Percentiles rank a stretch among this genome's conserved stretches.
Evolutionary conservation across 2,113 vertebrate genomes (phyloP).

Genomic region (Leptodactylus fuscus): DNA sequence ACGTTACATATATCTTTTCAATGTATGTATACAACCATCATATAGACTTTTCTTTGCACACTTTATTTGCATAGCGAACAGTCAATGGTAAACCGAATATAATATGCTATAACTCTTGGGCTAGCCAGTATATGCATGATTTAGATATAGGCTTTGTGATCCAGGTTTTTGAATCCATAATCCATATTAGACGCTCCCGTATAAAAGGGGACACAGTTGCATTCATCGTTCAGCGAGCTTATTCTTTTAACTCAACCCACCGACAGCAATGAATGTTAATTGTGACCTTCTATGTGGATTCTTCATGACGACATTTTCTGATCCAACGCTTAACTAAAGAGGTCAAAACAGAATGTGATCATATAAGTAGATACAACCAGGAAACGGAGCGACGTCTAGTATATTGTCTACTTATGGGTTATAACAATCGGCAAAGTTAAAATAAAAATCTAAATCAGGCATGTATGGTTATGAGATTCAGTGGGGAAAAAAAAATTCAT

Average conservation of each 20-base stretch:
- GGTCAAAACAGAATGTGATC: not conserved
- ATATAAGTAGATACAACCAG: not conserved
- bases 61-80: too few relatives aligned
- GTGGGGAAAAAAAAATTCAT: too few relatives aligned
- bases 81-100: too few relatives aligned
- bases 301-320: not conserved
- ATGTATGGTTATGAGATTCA: too few relatives aligned
- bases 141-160: too few relatives aligned
- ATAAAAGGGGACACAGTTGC: constrained; percentile 97
- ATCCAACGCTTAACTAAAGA: not conserved
- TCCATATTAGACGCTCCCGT: constrained; percentile 57
- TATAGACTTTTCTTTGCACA: too few relatives aligned
- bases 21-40: too few relatives aligned
- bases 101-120: too few relatives aligned
- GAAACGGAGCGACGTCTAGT: not conserved
- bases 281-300: constrained; percentile 87
- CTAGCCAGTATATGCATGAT: too few relatives aligned
- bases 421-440: not conserved
- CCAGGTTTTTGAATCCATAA: not conserved
- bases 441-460: not conserved
- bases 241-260: constrained; percentile 97
- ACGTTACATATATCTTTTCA: too few relatives aligned
- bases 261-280: constrained; percentile 99
- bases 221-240: constrained; percentile 99
- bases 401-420: not conserved